phyloP scores from a whole-genome alignment of 2,888 invertebrate genomes.

The Elegia similella region DNA sequence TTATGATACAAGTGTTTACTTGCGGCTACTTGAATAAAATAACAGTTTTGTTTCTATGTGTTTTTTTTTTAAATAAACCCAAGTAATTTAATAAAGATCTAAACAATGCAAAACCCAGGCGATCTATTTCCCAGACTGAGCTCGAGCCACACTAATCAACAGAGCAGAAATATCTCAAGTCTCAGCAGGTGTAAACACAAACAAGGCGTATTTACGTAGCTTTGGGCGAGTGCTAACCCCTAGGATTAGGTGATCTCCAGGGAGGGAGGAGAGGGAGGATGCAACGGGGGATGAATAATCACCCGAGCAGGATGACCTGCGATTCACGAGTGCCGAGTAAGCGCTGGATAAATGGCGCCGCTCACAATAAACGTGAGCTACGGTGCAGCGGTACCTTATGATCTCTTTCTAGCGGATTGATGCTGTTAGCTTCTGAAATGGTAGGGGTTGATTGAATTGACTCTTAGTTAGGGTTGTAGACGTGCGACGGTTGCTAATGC shows the following conservation, averaged over 20 bases:
- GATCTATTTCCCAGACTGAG: constrained; percentile 1
- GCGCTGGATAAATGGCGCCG: constrained; percentile 22
- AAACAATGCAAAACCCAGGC: constrained; percentile 1
- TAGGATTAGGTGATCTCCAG: constrained; percentile 13
- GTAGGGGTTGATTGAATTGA: background rate
- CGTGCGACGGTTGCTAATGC: background rate
- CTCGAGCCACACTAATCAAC: constrained; percentile 4
- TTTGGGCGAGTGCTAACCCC: constrained; percentile 13
- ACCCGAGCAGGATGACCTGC: constrained; percentile 19
- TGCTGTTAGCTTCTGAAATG: background rate
- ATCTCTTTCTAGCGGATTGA: background rate
- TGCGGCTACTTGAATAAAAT: too few relatives aligned
- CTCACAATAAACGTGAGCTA: constrained; percentile 12
- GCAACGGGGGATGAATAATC: constrained; percentile 18
- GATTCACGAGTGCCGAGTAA: constrained; percentile 20
- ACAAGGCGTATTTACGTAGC: constrained; percentile 14
- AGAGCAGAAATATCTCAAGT: constrained; percentile 11
- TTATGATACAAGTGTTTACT: too few relatives aligned
- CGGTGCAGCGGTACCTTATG: constrained; percentile 1
- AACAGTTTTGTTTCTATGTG: too few relatives aligned
- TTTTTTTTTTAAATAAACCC: too few relatives aligned
- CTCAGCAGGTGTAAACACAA: constrained; percentile 13
- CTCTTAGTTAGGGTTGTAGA: background rate
- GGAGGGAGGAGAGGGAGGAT: background rate
- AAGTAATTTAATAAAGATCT: background rate